phyloP scores from a whole-genome alignment of 2,113 vertebrate genomes.

The Centrocercus urophasianus region DNA sequence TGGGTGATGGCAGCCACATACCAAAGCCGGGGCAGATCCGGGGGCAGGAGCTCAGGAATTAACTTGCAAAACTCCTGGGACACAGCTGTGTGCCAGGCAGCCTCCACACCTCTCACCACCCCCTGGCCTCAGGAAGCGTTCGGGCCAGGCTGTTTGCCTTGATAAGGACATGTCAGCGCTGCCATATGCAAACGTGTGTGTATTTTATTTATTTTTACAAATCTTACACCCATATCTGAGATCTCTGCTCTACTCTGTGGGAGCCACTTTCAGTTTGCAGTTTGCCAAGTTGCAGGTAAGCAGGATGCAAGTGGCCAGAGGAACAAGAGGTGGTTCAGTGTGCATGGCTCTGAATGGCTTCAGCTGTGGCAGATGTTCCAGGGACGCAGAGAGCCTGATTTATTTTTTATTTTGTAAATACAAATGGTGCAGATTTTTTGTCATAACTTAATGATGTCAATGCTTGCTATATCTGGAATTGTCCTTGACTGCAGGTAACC shows the following conservation, averaged over 20 bases:
- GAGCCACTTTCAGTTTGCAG: not conserved
- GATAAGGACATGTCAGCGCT: not conserved
- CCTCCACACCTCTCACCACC: not conserved
- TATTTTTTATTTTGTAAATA: not conserved
- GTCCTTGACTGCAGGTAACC: not conserved
- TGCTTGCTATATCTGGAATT: not conserved
- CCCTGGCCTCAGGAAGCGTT: not conserved
- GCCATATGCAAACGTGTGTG: not conserved
- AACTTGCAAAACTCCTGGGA: not conserved
- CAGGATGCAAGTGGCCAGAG: not conserved
- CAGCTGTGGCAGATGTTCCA: not conserved
- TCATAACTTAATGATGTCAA: accelerated
- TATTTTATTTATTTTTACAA: not conserved
- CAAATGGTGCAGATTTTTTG: accelerated
- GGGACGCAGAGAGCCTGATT: not conserved
- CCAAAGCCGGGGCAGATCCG: not conserved
- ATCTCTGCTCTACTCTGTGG: not conserved
- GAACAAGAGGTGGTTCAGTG: not conserved
- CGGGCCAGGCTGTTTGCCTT: not conserved
- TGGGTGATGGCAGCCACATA: not conserved
- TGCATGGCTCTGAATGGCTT: not conserved
- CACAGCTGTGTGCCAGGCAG: not conserved
- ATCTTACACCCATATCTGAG: not conserved
- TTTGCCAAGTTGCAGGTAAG: slow-evolving; percentile 8
- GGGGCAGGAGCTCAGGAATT: not conserved